Base-by-base conservation (phyloP, 2,888 invertebrate species). In the Cyclophora albipunctata region DNA sequence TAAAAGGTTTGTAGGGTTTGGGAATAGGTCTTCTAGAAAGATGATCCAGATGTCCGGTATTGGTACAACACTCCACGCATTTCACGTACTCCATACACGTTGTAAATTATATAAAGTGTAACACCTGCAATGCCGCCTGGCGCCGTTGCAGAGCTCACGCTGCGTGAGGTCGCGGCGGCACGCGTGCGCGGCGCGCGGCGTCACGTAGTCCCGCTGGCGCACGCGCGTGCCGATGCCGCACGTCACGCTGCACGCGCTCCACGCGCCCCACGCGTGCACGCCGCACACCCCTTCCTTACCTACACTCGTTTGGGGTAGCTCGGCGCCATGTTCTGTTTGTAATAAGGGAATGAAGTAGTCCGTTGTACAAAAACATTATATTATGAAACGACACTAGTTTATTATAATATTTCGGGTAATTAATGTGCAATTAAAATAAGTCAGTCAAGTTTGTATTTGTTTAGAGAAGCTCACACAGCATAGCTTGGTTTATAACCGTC, bases 181-280 rank as follows among this genome's bases (percentile, higher is more conserved):
- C 3, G 88, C 82, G 48, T 90, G 89, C 40, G 88, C 87, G 47
- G 78, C 75, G 20, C 20, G 20, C 20, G 20, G 20, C 20, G 20
- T 20, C 57, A 85, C 57, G 66, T 86, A 88, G 48, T 78, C 66
- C 3, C 94, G 81, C 59, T 91, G 92, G 4, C 95, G 86, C 34
- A 91, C 84, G 52, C 91, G 90, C n/a, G 89, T 85, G 0, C 96
- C 96, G 50, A 89, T 90, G 0, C 96, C 96, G 70, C 96, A 97
- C 0, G 93, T 91, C 20, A 91, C 93, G 53, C 94, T 92, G 81
- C 96, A 96, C 0, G 95, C 90, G 2, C 94, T 91, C 95, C 96
- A 96, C 34, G 91, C 87, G 42, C 93, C 93, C 96, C 96, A 96
- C 33, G 90, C 83, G 7, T 92, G 90, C 4, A 92, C 91, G 4